These are phyloP conservation scores for Drosophila melanocephala DNA, from an alignment of 2,888 invertebrate genomes.

Conservation along the genomic window DNA sequence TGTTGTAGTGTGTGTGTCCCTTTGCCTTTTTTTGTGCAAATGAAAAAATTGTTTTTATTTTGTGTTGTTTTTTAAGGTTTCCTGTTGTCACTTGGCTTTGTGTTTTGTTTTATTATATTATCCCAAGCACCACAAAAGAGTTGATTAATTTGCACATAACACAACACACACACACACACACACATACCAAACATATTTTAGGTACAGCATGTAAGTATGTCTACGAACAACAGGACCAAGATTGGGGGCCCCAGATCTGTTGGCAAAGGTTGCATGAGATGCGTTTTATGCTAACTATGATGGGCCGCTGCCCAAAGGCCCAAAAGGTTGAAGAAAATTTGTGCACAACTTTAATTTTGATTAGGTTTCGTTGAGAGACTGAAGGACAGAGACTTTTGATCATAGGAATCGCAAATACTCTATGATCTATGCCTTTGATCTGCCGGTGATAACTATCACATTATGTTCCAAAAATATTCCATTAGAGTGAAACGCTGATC, in stretches of 20 bases:
- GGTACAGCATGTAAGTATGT: conserved; percentile 18
- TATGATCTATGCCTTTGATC: conserved; percentile 30
- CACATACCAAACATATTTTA: conserved; percentile 13
- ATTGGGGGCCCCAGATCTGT: conserved; percentile 26
- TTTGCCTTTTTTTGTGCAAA: conserved; percentile 40
- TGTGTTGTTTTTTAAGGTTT: conserved; percentile 20
- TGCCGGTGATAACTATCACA: conserved; percentile 1
- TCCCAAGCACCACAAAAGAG: conserved; percentile 77
- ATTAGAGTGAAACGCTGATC: conserved; percentile 20
- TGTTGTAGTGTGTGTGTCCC: conserved; percentile 17
- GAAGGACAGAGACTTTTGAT: too few species aligned
- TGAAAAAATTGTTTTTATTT: conserved; percentile 26
- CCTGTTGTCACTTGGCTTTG: conserved; percentile 33
- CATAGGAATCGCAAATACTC: neutral
- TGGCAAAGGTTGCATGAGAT: conserved; percentile 58
- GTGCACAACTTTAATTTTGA: conserved; percentile 15
- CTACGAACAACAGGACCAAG: conserved; percentile 14
- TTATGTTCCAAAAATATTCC: conserved; percentile 8
- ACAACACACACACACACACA: conserved; percentile 34
- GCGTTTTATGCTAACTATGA: conserved; percentile 41
- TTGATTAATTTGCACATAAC: conserved; percentile 73
- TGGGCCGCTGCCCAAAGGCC: conserved; percentile 20
- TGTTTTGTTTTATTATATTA: conserved; percentile 72
- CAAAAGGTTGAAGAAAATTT: conserved; percentile 24
- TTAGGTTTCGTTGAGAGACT: conserved; percentile 18